Evolutionary conservation across 2,113 vertebrate genomes (phyloP), one percentile per base, ranked within the genome.

Genomic region (Phalacrocorax carbo): DNA sequence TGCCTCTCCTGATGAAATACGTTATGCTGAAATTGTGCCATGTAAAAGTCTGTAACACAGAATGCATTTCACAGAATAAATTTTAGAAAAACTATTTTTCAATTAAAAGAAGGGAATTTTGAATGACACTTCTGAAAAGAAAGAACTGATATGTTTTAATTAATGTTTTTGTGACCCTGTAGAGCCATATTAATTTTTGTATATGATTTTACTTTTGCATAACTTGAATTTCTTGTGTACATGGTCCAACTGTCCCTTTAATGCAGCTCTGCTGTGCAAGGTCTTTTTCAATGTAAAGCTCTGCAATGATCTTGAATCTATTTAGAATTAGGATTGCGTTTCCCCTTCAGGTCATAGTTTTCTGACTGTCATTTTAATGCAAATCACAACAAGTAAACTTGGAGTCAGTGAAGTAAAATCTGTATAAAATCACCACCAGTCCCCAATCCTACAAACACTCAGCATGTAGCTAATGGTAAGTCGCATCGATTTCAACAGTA

Each of bases 391-490:
- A 92, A 95, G 71, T 27, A 90, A 94, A 72, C 42, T 88, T 66
- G 27, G 22, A 93, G 29, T 55, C 85, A 71, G 22, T 62, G 40
- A 73, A 93, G n/a, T 70, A 89, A 95, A 91, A 70, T 93, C 55
- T 51, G 36, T 85, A 73, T 44, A 82, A 97, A 97, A 89, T 69
- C 46, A 64, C 54, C 66, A 70, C 48, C 20, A 62, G 49, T 84
- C n/a, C 65, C 69, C 66, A 69, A 4, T 73, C 73, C 46, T 73
- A 91, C 83, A 89, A 97, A 94, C 80, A 48, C 95, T 77, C 95
- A 94, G 89, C 92, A 9, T 94, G 94, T 62, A 94, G 91, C 62
- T 91, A 94, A 95, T 96, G 86, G 77, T 89, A 89, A 94, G 40
- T 73, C 73, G 89, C 83, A 91, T 92, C 11, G 49, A 87, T 92